Conservation (phyloP, 92 coral and sea anemone genomes). For the Parazoanthus atlanticus region DNA sequence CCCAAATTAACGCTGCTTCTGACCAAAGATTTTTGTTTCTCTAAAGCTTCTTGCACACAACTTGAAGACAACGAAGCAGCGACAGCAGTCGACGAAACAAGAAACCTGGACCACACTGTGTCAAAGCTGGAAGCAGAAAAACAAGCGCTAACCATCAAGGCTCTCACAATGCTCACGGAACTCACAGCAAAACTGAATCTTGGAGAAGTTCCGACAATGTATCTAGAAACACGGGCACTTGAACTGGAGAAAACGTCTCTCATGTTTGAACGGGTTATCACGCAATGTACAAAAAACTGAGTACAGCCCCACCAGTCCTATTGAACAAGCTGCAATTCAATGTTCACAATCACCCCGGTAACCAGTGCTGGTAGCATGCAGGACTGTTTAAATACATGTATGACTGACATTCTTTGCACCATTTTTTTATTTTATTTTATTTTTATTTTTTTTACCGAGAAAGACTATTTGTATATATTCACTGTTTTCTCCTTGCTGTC, state of each 20-base stretch:
- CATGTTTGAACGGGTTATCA: not conserved
- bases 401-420: too few relatives aligned
- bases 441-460: too few relatives aligned
- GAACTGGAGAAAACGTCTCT: too few relatives aligned
- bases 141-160: not conserved
- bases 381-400: too few relatives aligned
- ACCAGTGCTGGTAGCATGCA: too few relatives aligned
- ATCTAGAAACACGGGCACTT: not conserved
- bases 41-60: not conserved
- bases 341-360: too few relatives aligned
- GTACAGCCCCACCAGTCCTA: too few relatives aligned
- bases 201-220: not conserved
- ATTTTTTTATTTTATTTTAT: too few relatives aligned
- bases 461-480: too few relatives aligned
- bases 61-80: not conserved
- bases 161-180: not conserved
- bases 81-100: not conserved
- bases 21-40: not conserved
- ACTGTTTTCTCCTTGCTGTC: too few relatives aligned
- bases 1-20: not conserved
- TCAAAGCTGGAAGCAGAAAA: constrained; percentile 10
- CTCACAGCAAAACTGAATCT: not conserved
- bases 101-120: not conserved
- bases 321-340: too few relatives aligned
- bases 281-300: too few relatives aligned